Evolutionary conservation across 30 jellyfish, hydroid and myxozoan genomes (phyloP).

Genomic region (Aurelia sp.): DNA sequence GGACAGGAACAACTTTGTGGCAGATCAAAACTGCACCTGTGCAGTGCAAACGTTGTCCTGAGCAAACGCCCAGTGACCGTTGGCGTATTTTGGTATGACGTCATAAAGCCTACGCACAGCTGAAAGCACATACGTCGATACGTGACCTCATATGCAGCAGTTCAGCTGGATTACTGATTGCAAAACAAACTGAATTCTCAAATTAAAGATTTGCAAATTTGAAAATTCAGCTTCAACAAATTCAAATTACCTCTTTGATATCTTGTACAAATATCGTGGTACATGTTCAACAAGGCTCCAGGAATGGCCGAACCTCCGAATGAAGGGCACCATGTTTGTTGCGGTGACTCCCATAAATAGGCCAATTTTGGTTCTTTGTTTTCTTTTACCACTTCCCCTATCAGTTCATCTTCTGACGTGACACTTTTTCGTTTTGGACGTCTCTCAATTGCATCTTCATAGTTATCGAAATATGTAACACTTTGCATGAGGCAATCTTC

Average conservation of each 20-base stretch:
- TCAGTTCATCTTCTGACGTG: conserved; percentile 31
- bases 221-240: too few relatives aligned
- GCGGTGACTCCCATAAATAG: not conserved
- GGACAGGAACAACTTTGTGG: too few relatives aligned
- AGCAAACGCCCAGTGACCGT: too few relatives aligned
- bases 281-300: not conserved
- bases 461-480: conserved; percentile 13
- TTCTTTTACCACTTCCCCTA: not conserved
- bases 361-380: conserved; percentile 18
- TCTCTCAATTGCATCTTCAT: conserved; percentile 20
- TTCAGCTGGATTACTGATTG: too few relatives aligned
- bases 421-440: conserved; percentile 42
- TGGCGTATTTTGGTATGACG: too few relatives aligned
- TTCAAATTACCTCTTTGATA: conserved; percentile 11
- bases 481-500: conserved; percentile 47
- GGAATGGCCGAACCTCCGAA: conserved; percentile 1
- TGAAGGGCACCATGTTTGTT: conserved; percentile 3
- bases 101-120: too few relatives aligned
- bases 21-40: too few relatives aligned
- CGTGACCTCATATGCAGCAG: too few relatives aligned
- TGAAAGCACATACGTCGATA: too few relatives aligned
- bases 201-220: too few relatives aligned
- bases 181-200: too few relatives aligned
- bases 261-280: conserved; percentile 3
- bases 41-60: too few relatives aligned